Conservation (phyloP, 2,797 vertebrate genomes). For the Apogon hyalosoma region DNA sequence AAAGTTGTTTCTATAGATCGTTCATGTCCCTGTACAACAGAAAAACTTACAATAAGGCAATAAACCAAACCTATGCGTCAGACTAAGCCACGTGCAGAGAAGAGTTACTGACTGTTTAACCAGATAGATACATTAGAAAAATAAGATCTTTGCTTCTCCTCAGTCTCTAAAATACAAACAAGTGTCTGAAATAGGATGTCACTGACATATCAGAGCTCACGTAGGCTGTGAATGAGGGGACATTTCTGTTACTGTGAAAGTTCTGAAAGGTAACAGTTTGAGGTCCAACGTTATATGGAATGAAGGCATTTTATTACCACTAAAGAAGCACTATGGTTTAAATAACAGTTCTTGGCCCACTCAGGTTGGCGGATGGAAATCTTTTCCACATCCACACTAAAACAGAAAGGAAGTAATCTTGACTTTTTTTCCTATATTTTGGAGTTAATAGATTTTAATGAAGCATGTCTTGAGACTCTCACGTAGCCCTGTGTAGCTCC, state of each 20-base stretch:
- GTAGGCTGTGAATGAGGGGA: conserved; percentile 35
- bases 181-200: conserved; percentile 39
- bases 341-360: conserved; percentile 77
- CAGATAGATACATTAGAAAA: conserved; percentile 71
- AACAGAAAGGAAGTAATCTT: conserved; percentile 65
- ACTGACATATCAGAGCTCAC: conserved; percentile 46
- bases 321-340: conserved; percentile 73
- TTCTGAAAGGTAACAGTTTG: conserved; percentile 67
- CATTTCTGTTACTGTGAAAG: conserved; percentile 32
- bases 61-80: conserved; percentile 65
- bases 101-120: conserved; percentile 55
- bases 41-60: conserved; percentile 71
- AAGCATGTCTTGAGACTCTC: conserved; percentile 60
- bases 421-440: conserved; percentile 68
- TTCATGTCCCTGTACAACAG: conserved; percentile 45
- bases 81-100: conserved; percentile 62
- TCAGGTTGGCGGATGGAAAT: conserved; percentile 63
- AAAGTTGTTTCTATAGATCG: conserved; percentile 36
- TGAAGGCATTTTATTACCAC: conserved; percentile 55
- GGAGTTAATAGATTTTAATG: conserved; percentile 64
- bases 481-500: conserved; percentile 45
- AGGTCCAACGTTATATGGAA: conserved; percentile 63
- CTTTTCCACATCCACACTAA: conserved; percentile 58
- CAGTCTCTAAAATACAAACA: conserved; percentile 57
- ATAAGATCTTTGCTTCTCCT: conserved; percentile 62